Conservation (phyloP, 1,140 invertebrate genomes). For the Lepidurus apus region DNA sequence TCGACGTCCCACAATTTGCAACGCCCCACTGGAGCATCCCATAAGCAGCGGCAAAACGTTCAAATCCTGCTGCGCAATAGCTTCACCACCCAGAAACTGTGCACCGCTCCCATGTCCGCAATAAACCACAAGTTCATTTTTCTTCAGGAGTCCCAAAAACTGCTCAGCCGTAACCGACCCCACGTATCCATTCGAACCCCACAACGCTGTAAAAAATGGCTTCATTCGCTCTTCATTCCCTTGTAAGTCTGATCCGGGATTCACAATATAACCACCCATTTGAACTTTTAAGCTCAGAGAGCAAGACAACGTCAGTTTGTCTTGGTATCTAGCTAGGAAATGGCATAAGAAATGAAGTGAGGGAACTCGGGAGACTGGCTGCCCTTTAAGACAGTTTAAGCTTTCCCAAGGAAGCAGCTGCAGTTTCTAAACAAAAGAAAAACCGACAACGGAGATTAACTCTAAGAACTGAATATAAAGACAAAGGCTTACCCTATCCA, state of each 20-base stretch:
- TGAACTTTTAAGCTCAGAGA: background rate
- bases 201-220: background rate
- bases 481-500: background rate
- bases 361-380: background rate
- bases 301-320: background rate
- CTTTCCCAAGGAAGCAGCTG: background rate
- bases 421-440: background rate
- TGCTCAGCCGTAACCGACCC: background rate
- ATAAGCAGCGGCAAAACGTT: background rate
- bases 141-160: background rate
- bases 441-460: background rate
- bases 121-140: background rate
- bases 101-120: background rate
- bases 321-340: background rate
- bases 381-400: background rate
- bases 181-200: background rate
- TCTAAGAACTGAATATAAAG: background rate
- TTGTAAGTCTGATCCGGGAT: background rate
- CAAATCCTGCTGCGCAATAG: background rate
- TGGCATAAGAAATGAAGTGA: background rate
- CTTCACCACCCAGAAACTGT: background rate
- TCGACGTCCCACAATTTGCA: background rate
- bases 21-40: background rate
- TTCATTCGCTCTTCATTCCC: background rate
- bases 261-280: background rate